phyloP scores from a whole-genome alignment of 92 coral and sea anemone species.

The Siderastrea siderea region DNA sequence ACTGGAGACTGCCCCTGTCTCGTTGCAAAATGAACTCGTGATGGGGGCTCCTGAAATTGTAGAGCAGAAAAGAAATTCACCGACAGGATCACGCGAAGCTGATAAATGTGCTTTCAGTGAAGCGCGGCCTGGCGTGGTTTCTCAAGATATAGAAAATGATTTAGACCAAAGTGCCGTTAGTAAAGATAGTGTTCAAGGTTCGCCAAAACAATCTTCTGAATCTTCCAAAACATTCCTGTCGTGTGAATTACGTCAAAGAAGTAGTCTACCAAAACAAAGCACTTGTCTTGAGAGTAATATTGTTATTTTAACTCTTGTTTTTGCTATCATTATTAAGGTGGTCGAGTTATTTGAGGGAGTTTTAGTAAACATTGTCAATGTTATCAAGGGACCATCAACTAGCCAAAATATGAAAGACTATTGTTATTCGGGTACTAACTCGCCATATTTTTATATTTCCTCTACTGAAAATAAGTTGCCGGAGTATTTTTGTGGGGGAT shows the following conservation, averaged over 20 bases:
- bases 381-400: neutral
- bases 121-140: neutral
- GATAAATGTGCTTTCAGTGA: neutral
- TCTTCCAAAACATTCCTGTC: neutral
- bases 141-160: neutral
- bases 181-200: neutral
- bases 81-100: neutral
- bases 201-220: neutral
- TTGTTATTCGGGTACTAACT: neutral
- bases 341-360: neutral
- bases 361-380: neutral
- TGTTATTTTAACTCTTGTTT: neutral
- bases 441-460: neutral
- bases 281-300: neutral
- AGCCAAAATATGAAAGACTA: neutral
- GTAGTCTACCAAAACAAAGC: neutral
- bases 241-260: neutral
- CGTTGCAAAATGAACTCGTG: neutral
- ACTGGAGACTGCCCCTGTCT: constrained; percentile 7
- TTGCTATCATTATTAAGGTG: neutral
- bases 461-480: neutral
- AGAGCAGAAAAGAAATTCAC: neutral
- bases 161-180: neutral
- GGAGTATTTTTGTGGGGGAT: too few relatives aligned
- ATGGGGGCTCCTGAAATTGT: neutral